Evolutionary conservation across 2,888 invertebrate species (phyloP), one percentile per base, ranked within the genome.

Genomic region (Eurytoma californica): DNA sequence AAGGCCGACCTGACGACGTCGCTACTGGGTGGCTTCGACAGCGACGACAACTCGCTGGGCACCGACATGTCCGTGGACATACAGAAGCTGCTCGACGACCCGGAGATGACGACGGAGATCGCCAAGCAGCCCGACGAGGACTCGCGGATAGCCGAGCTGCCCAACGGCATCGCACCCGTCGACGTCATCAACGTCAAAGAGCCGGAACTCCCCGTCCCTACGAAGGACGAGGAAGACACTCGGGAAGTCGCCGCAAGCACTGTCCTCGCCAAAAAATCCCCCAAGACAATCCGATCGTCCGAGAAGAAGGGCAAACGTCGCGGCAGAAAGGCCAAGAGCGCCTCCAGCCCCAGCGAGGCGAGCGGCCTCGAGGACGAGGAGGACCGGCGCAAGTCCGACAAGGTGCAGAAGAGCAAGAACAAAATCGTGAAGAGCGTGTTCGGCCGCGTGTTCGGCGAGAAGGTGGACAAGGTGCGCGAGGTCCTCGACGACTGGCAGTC

Each of bases 341-440:
- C 83, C 2, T 81, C 76, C 5, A 85, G 81, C 16, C 72, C 72
- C 0, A 84, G 85, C 39, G 85, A 85, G 1, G 79, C 76, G 0
- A 88, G 87, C 65, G 39, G 39, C 39, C 7, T 39, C 9, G 89
- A 88, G 3, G 82, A 79, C 16, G 90, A 88, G 28, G 84, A 85
- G 13, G 83, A 81, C 5, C 85, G 84, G 61, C 87, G 84, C n/a
- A 51, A 77, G 0, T 70, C 69, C 0, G 66, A 77, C 18, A 77
- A 73, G 18, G 3, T 73, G 0, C 73, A 74, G 18, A 77, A 70
- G 18, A 79, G 65, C 63, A 90, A 90, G 61, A 86, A 83, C 39
- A 89, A 89, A 65, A 90, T 90, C 7, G 89, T 90, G 0, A 87
- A 88, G 20, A 88, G 88, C 55, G 90, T 90, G 0, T 90, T 90